phyloP scores from a whole-genome alignment of 2,888 invertebrate species.

The Synanthedon andrenaeformis region DNA sequence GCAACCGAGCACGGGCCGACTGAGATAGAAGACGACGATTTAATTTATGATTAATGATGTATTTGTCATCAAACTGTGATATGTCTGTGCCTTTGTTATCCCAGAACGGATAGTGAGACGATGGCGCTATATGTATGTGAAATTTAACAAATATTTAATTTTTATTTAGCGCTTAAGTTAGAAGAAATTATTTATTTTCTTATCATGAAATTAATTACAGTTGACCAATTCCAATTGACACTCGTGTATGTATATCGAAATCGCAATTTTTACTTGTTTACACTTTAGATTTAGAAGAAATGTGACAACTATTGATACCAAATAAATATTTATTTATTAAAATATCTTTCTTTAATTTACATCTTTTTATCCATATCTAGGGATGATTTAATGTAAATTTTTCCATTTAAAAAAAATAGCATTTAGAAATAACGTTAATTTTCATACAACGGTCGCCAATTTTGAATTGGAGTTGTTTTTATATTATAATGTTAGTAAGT shows the following conservation, averaged over 20 bases:
- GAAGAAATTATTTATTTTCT: constrained; percentile 10
- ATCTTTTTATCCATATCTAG: no score
- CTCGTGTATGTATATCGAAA: no score
- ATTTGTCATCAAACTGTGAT: constrained; percentile 62
- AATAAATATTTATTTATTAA: constrained; percentile 33
- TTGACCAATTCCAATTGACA: neutral
- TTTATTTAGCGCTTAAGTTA: constrained; percentile 14
- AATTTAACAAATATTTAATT: constrained; percentile 5
- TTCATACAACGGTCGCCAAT: no score
- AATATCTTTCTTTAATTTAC: neutral
- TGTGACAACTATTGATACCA: constrained; percentile 32
- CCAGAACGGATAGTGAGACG: constrained; percentile 32
- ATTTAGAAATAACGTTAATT: no score
- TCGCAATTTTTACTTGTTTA: no score
- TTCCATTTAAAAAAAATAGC: no score
- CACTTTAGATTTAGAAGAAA: neutral
- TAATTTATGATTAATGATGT: neutral
- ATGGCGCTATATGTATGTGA: constrained; percentile 46
- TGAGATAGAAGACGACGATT: neutral
- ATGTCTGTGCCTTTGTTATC: constrained; percentile 58
- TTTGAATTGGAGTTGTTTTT: no score
- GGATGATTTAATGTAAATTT: no score
- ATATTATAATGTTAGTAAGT: no score
- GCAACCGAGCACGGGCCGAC: no score
- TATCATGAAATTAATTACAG: neutral